Percentiles rank a stretch among this genome's conserved stretches.
Conservation (phyloP, 2,797 vertebrate genomes). For the Novumbra hubbsi region DNA sequence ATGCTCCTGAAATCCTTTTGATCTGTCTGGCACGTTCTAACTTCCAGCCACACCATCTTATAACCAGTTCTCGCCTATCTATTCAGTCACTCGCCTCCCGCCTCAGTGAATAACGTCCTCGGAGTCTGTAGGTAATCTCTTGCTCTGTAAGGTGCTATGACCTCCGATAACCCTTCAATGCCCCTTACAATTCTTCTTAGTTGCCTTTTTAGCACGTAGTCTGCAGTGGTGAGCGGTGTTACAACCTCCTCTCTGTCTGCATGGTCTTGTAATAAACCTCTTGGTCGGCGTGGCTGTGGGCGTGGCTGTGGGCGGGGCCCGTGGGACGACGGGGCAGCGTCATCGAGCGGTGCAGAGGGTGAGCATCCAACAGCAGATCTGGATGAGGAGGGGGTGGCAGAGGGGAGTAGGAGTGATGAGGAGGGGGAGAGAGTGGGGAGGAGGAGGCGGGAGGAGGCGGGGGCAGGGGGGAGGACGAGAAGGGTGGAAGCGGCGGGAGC, state of each 20-base stretch:
- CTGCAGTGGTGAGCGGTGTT: constrained; percentile 12
- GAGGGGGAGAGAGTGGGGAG: constrained; percentile 64
- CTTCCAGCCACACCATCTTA: constrained; percentile 21
- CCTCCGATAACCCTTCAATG: not conserved
- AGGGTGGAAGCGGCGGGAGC: constrained; percentile 46
- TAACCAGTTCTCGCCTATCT: constrained; percentile 3
- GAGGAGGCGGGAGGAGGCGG: constrained; percentile 52
- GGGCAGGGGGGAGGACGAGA: constrained; percentile 66
- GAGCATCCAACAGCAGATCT: constrained; percentile 75
- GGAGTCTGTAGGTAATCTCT: not conserved
- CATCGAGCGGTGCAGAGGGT: constrained; percentile 78
- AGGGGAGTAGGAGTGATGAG: constrained; percentile 57
- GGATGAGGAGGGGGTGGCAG: constrained; percentile 66
- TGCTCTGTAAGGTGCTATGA: not conserved
- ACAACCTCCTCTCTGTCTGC: constrained; percentile 76
- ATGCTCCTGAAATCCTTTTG: not conserved
- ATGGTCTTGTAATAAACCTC: constrained; percentile 92
- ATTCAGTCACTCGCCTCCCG: not conserved
- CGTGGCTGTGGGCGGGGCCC: constrained; percentile 60
- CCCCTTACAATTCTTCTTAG: not conserved
- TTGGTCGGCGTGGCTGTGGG: constrained; percentile 67
- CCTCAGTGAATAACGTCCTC: not conserved
- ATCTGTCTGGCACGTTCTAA: no score
- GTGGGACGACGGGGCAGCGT: constrained; percentile 81
- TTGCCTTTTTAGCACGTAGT: not conserved